These are phyloP conservation scores for Ladona fulva DNA, from an alignment of 1,140 invertebrate genomes.

Conservation along the genomic window DNA sequence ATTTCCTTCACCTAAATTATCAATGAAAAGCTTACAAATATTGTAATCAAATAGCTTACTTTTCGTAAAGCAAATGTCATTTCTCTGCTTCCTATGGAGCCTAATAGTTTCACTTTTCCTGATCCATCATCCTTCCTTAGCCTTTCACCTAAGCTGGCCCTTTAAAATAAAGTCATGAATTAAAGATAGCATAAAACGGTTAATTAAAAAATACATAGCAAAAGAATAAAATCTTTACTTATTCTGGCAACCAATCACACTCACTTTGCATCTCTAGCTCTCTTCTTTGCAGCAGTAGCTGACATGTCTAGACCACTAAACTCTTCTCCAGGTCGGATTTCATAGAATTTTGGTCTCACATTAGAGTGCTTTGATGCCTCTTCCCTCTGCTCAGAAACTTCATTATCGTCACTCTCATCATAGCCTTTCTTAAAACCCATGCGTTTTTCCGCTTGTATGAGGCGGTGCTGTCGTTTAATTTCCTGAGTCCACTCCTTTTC, in stretches of 20 bases:
- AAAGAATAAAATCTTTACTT: too few species aligned
- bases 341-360: conserved; percentile 47
- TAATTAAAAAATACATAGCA: too few species aligned
- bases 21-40: too few species aligned
- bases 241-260: neutral
- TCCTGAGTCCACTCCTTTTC: conserved; percentile 68
- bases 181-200: neutral
- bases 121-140: neutral
- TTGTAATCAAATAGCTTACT: neutral
- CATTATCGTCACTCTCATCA: conserved; percentile 27
- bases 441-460: conserved; percentile 40
- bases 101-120: neutral
- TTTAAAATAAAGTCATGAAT: neutral
- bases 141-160: neutral
- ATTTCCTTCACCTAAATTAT: too few species aligned
- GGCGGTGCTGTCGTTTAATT: conserved; percentile 61
- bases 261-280: neutral
- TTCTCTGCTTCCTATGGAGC: neutral
- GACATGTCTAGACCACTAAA: conserved; percentile 33
- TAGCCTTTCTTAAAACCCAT: conserved; percentile 34
- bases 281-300: neutral
- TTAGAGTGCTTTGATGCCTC: conserved; percentile 10
- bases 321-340: conserved; percentile 52
- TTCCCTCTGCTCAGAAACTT: conserved; percentile 23
- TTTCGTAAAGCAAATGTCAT: neutral